Evolutionary conservation across 2,113 vertebrate species (phyloP).

Genomic region (Syrmaticus mikado): DNA sequence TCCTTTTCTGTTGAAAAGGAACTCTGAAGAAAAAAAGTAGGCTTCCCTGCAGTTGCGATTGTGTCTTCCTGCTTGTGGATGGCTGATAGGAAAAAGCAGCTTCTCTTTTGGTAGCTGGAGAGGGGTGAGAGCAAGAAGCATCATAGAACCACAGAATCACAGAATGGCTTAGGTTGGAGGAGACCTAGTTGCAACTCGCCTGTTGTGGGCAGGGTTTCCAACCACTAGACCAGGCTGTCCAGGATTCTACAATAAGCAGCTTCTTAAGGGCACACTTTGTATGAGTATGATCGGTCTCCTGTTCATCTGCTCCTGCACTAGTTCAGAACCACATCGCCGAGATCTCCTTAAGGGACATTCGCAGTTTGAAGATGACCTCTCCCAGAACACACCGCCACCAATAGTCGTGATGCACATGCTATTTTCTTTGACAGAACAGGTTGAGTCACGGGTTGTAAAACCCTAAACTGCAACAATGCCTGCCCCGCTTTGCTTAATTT

Average conservation of each 20-base stretch:
- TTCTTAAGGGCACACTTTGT: background rate
- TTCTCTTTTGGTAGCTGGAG: background rate
- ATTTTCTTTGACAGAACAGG: background rate
- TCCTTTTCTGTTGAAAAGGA: rapidly evolving
- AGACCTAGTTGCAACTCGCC: too few species aligned
- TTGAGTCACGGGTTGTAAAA: background rate
- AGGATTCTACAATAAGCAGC: background rate
- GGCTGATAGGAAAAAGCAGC: background rate
- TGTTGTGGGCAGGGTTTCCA: too few species aligned
- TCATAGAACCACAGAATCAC: too few species aligned
- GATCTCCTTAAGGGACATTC: background rate
- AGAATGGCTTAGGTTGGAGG: too few species aligned
- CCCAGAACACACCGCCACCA: background rate
- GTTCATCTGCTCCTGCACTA: background rate
- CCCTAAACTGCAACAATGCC: background rate
- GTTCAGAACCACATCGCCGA: background rate
- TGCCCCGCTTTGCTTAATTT: background rate
- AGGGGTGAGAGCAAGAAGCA: background rate
- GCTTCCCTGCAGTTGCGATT: background rate
- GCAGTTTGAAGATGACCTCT: background rate
- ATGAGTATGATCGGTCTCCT: background rate
- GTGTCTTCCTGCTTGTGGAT: background rate
- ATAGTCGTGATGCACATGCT: background rate
- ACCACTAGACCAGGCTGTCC: too few species aligned
- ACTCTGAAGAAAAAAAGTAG: background rate